These are phyloP conservation scores for Hydriomena furcata DNA, from an alignment of 2,888 invertebrate genomes.

Conservation along the genomic window DNA sequence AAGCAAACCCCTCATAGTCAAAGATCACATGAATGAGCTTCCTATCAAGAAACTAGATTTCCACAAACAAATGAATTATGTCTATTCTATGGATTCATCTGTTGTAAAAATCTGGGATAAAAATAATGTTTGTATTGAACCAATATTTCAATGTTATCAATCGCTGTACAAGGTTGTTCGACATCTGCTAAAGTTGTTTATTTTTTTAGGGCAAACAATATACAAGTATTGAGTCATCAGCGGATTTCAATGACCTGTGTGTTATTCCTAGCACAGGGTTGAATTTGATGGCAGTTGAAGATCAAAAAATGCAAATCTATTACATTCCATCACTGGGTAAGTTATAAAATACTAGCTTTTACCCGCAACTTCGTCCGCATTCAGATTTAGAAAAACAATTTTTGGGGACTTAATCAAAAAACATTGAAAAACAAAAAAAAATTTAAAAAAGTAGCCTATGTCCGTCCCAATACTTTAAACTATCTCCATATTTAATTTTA, in stretches of 20 bases:
- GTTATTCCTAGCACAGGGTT: constrained; percentile 95
- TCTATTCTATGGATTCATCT: constrained; percentile 94
- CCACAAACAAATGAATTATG: constrained; percentile 89
- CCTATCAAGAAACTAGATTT: constrained; percentile 96
- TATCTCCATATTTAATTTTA: no score
- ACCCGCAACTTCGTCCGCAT: no score
- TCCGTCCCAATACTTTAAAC: no score
- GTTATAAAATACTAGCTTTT: not conserved
- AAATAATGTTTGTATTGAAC: constrained; percentile 85
- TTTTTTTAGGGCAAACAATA: constrained; percentile 92
- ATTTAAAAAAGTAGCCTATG: no score
- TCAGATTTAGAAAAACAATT: no score
- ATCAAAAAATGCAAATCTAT: constrained; percentile 96
- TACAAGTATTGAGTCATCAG: constrained; percentile 95
- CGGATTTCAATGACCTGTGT: constrained; percentile 95
- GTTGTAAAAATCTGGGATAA: constrained; percentile 96
- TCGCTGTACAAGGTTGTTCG: constrained; percentile 14
- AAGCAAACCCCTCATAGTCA: constrained; percentile 92
- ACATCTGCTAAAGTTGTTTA: constrained; percentile 38
- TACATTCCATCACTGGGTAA: constrained; percentile 92
- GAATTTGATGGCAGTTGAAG: constrained; percentile 97
- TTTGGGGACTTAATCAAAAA: no score
- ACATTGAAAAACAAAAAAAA: no score
- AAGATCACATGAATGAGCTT: constrained; percentile 97
- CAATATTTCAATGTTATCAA: constrained; percentile 14